phyloP scores from a whole-genome alignment of 2,797 vertebrate genomes.

The Tragopan temminckii region DNA sequence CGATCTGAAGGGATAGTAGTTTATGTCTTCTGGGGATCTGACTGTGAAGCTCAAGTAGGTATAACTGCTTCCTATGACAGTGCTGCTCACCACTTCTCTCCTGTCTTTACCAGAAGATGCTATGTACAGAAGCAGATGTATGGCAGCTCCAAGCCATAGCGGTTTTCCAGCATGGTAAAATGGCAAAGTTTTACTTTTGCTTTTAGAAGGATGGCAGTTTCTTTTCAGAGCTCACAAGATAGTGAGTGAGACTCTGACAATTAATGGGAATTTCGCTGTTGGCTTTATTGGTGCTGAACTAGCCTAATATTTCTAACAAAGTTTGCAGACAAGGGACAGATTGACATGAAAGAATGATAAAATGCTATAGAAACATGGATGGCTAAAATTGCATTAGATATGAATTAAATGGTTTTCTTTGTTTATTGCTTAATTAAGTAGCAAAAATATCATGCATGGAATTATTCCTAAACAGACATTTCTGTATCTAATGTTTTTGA shows the following conservation, averaged over 20 bases:
- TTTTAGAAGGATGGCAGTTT: neutral
- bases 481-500: neutral
- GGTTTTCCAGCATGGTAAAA: neutral
- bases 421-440: neutral
- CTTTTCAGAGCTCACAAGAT: neutral
- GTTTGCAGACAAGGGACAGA: neutral
- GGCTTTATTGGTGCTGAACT: neutral
- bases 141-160: neutral
- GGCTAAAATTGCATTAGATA: neutral
- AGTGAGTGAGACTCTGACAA: neutral
- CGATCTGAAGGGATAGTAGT: neutral
- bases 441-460: neutral
- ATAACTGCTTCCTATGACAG: fast-evolving
- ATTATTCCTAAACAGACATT: neutral
- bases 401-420: neutral
- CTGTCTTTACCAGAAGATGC: neutral
- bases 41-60: neutral
- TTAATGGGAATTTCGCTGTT: neutral
- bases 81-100: neutral
- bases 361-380: neutral
- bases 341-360: neutral
- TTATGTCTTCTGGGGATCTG: neutral
- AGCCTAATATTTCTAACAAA: neutral
- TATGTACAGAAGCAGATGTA: neutral
- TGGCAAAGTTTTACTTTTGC: neutral